Conservation (phyloP, 2,797 vertebrate species). For the Intellagama lesueurii region DNA sequence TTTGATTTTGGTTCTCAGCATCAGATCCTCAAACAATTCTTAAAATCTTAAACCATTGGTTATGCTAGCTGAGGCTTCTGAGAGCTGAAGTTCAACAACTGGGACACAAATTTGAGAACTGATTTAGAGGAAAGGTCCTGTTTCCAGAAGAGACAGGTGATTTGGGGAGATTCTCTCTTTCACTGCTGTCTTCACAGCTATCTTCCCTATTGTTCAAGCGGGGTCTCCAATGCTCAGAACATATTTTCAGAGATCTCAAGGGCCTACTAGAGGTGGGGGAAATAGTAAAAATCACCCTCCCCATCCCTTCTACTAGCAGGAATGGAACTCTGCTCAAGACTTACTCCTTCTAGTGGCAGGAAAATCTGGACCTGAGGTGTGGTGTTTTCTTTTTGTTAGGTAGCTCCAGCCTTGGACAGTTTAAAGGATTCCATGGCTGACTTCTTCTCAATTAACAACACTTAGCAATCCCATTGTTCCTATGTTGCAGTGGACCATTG, state of each 20-base stretch:
- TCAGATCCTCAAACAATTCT: too few relatives aligned
- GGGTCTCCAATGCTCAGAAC: not conserved
- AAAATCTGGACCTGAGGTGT: not conserved
- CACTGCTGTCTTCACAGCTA: not conserved
- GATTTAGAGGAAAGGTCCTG: not conserved
- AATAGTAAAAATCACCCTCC: not conserved
- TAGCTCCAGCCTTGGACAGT: not conserved
- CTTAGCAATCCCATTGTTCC: not conserved
- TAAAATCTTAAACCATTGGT: too few relatives aligned
- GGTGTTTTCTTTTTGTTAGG: not conserved
- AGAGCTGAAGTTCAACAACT: too few relatives aligned
- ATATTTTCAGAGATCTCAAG: not conserved
- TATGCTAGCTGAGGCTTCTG: too few relatives aligned
- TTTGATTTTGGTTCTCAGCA: too few relatives aligned
- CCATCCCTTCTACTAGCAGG: not conserved
- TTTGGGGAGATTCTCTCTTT: not conserved
- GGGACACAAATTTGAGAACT: not conserved
- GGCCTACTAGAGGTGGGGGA: not conserved
- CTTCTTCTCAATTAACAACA: not conserved
- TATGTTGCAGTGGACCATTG: too few relatives aligned
- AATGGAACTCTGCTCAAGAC: not conserved
- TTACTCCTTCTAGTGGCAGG: not conserved
- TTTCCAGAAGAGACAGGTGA: not conserved
- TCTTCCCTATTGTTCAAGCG: not conserved
- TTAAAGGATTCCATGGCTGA: not conserved